phyloP scores from a whole-genome alignment of 2,113 vertebrate genomes.

The Apistogramma diplotaenia region DNA sequence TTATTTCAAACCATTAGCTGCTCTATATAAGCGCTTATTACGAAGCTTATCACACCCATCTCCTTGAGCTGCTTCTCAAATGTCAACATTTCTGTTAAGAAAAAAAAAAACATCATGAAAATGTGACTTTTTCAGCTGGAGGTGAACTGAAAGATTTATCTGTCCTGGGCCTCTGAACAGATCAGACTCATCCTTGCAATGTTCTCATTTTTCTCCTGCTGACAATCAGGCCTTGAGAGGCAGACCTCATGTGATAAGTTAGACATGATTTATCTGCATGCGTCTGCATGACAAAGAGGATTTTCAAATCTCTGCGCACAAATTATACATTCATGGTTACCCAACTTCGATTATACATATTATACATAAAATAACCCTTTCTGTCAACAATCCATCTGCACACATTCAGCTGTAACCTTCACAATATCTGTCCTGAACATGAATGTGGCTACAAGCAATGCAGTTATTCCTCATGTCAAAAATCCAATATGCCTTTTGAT shows the following conservation, averaged over 20 bases:
- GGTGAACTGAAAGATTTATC: constrained; percentile 46
- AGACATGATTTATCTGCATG: constrained; percentile 47
- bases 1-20: background rate
- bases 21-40: background rate
- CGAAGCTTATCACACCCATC: background rate
- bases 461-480: constrained; percentile 35
- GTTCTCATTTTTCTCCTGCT: constrained; percentile 45
- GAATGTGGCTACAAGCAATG: constrained; percentile 19
- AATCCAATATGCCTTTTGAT: constrained; percentile 44
- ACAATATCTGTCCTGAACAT: constrained; percentile 22
- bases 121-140: constrained; percentile 21
- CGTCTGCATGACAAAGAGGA: constrained; percentile 29
- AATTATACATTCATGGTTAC: constrained; percentile 33
- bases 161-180: background rate
- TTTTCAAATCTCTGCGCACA: constrained; percentile 24
- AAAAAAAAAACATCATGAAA: constrained; percentile 4
- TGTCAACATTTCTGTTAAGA: background rate
- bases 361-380: constrained; percentile 15
- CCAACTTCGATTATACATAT: constrained; percentile 21
- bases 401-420: constrained; percentile 30
- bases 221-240: constrained; percentile 50
- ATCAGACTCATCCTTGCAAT: constrained; percentile 34
- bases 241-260: constrained; percentile 16
- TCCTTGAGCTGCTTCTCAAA: constrained; percentile 18
- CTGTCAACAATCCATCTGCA: constrained; percentile 14